Percentiles rank a stretch among this genome's conserved stretches.
These are phyloP conservation scores for Metacarcinus magister DNA, from an alignment of 2,888 invertebrate genomes.

Conservation along the genomic window DNA sequence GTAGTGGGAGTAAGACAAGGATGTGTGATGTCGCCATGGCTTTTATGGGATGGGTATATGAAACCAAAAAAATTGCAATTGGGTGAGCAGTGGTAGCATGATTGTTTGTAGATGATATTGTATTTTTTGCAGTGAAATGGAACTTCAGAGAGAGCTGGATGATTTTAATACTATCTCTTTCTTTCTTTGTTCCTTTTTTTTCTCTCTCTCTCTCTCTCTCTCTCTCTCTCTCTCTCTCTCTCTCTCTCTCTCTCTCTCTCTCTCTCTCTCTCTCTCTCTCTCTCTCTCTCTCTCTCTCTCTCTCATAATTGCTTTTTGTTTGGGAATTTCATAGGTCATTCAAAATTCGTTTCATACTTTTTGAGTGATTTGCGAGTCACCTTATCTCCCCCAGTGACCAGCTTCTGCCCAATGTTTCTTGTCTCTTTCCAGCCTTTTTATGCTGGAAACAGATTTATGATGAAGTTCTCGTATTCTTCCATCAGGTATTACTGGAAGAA, in stretches of 20 bases:
- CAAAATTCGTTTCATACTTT: neutral
- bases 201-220: neutral
- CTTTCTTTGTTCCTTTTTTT: neutral
- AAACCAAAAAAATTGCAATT: no score
- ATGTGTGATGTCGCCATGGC: no score
- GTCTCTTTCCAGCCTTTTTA: neutral
- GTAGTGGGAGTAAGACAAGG: no score
- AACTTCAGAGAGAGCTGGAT: no score
- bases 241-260: conserved; percentile 42
- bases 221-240: neutral
- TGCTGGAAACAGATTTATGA: neutral
- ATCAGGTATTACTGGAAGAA: conserved; percentile 94
- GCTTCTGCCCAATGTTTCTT: neutral
- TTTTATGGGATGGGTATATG: no score
- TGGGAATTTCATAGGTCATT: neutral
- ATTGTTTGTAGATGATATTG: no score
- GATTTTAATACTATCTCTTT: no score
- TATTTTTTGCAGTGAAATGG: no score
- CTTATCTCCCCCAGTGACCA: neutral
- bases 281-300: neutral
- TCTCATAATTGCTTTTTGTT: neutral
- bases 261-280: conserved; percentile 29
- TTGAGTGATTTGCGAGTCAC: neutral
- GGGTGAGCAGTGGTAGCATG: no score
- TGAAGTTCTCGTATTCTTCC: neutral